Evolutionary conservation across 2,888 invertebrate species (phyloP).

Genomic region (Drosophila meridiana): DNA sequence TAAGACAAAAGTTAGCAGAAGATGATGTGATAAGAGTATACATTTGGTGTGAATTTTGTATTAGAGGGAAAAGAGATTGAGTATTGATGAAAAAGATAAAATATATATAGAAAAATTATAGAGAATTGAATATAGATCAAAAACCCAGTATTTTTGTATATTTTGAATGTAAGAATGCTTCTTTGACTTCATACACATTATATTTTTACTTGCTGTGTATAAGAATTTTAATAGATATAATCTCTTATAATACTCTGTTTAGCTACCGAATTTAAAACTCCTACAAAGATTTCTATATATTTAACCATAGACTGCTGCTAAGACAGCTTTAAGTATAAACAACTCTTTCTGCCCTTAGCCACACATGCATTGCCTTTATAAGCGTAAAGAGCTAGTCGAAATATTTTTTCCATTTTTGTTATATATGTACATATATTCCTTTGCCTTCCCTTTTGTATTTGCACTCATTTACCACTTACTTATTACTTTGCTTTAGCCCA

Average conservation of each 20-base stretch:
- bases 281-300: too few species aligned
- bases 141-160: too few species aligned
- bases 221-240: not conserved
- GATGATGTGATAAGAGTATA: not conserved
- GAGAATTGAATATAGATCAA: not conserved
- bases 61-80: too few species aligned
- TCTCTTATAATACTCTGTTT: not conserved
- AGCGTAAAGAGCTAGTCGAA: not conserved
- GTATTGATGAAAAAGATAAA: not conserved
- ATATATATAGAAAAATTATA: rapidly evolving
- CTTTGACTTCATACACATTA: not conserved
- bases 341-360: not conserved
- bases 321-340: not conserved
- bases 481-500: constrained; percentile 9
- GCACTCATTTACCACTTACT: constrained; percentile 8
- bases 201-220: rapidly evolving
- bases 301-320: too few species aligned
- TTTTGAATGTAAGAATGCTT: not conserved
- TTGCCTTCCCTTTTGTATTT: not conserved
- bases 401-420: too few species aligned
- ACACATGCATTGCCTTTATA: not conserved
- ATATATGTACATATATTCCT: not conserved
- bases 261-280: too few species aligned
- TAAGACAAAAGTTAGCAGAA: not conserved
- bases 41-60: not conserved